These are phyloP conservation scores for Thomomys bottae DNA, from an alignment of 2,113 vertebrate genomes.

Conservation along the genomic window DNA sequence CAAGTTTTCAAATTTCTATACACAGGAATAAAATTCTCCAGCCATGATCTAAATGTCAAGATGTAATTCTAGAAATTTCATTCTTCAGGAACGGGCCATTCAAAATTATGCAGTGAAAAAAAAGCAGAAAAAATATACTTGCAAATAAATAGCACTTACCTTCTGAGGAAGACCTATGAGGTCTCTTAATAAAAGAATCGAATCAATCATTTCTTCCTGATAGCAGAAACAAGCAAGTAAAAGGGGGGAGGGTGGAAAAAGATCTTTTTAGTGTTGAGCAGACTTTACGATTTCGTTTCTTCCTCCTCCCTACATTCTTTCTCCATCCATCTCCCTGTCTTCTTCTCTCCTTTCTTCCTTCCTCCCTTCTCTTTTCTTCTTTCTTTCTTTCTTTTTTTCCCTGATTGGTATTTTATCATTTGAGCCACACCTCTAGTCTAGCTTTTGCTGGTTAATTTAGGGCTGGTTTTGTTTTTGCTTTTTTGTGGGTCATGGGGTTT, in stretches of 20 bases:
- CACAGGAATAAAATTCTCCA: no score
- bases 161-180: slow-evolving; percentile 84
- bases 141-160: slow-evolving; percentile 73
- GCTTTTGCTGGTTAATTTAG: no score
- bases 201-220: slow-evolving; percentile 83
- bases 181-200: slow-evolving; percentile 80
- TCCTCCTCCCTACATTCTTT: no score
- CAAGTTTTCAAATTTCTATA: neutral
- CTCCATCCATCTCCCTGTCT: no score
- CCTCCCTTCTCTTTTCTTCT: no score
- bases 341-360: no score
- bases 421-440: no score
- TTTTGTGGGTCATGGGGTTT: no score
- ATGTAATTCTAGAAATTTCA: fast-evolving
- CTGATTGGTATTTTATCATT: no score
- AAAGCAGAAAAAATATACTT: neutral
- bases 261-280: neutral
- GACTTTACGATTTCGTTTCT: neutral
- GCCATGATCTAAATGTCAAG: neutral
- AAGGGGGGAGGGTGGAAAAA: no score
- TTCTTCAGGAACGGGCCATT: neutral
- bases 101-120: neutral
- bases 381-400: no score
- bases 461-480: no score
- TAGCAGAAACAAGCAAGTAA: neutral